phyloP scores from a whole-genome alignment of 2,888 invertebrate species.

The Fissipunctia ypsillon region DNA sequence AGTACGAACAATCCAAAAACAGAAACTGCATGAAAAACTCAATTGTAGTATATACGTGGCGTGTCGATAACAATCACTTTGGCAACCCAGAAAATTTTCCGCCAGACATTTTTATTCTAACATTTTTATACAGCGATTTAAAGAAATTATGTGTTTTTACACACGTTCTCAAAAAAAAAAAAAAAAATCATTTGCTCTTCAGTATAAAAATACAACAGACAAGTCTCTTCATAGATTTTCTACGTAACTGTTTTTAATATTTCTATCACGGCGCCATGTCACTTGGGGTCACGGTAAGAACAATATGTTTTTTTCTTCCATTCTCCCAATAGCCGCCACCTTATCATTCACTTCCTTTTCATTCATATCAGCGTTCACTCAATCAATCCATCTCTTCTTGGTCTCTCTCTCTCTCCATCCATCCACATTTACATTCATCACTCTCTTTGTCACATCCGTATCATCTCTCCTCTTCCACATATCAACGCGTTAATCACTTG shows the following conservation, averaged over 20 bases:
- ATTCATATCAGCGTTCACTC: not conserved
- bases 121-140: slow-evolving; percentile 17
- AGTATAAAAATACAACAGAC: slow-evolving; percentile 15
- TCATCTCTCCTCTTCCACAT: slow-evolving; percentile 6
- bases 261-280: not conserved
- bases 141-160: slow-evolving; percentile 28
- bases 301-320: not conserved
- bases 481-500: slow-evolving; percentile 18
- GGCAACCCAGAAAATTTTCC: slow-evolving; percentile 15
- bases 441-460: not conserved
- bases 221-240: not conserved
- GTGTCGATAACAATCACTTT: slow-evolving; percentile 11
- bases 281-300: not conserved
- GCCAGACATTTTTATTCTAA: slow-evolving; percentile 20
- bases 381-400: not conserved
- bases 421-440: not conserved
- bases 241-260: not conserved
- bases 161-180: slow-evolving; percentile 15
- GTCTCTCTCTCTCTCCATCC: not conserved
- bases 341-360: not conserved
- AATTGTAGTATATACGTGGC: slow-evolving; percentile 3
- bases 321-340: not conserved
- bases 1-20: slow-evolving; percentile 8
- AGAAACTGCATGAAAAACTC: not conserved
- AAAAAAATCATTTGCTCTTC: slow-evolving; percentile 16